Percentiles rank a stretch among this genome's conserved stretches.
Evolutionary conservation across 2,888 invertebrate genomes (phyloP).

Genomic region (Ceramica pisi): DNA sequence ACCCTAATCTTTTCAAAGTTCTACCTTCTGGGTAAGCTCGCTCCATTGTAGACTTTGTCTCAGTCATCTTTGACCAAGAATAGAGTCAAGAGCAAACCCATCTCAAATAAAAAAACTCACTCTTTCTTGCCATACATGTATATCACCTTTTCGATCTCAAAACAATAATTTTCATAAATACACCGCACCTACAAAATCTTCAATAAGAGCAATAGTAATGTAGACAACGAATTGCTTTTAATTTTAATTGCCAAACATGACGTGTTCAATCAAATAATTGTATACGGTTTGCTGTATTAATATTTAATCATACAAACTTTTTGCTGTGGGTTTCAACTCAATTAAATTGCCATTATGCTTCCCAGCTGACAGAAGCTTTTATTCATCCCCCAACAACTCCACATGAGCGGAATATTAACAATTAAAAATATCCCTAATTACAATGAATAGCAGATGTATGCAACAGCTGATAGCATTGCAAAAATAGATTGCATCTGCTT

Average conservation of each 20-base stretch:
- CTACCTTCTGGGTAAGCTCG: too few species aligned
- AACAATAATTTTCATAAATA: too few species aligned
- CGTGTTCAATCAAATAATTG: not conserved
- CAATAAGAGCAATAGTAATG: not conserved
- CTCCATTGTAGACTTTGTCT: too few species aligned
- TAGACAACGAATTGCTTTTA: not conserved
- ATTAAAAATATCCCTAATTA: conserved; percentile 23
- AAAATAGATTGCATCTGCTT: conserved; percentile 30
- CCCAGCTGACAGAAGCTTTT: not conserved
- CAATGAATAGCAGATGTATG: conserved; percentile 34
- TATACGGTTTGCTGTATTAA: not conserved
- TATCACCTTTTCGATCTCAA: too few species aligned
- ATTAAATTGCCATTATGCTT: not conserved
- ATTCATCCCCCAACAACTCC: not conserved
- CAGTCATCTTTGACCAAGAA: too few species aligned
- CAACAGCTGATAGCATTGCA: conserved; percentile 34
- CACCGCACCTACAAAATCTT: not conserved
- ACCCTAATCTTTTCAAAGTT: too few species aligned
- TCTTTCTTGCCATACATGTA: too few species aligned
- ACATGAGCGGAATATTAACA: not conserved
- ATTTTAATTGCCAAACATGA: not conserved
- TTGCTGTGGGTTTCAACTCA: too few species aligned
- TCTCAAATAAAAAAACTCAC: too few species aligned
- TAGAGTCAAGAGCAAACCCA: too few species aligned
- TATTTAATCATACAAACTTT: not conserved